phyloP scores from a whole-genome alignment of 2,888 invertebrate genomes.

The Neoaliturus tenellus region DNA sequence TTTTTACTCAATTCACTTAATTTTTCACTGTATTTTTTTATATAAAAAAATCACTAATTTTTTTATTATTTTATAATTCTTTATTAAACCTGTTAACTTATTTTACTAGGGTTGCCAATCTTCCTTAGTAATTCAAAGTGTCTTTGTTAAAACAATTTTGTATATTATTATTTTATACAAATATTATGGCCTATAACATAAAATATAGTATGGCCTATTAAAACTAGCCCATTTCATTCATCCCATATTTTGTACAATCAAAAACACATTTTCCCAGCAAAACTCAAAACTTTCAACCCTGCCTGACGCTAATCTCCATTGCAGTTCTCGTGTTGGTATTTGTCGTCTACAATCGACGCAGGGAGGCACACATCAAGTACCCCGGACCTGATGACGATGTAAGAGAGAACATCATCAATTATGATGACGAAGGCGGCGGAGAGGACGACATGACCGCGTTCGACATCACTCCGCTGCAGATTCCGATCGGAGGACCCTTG shows the following conservation, averaged over 20 bases:
- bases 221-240: too few relatives aligned
- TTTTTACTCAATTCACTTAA: constrained; percentile 27
- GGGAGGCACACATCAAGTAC: constrained; percentile 96
- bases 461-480: constrained; percentile 98
- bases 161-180: too few relatives aligned
- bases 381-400: constrained; percentile 99
- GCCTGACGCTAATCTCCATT: constrained; percentile 64
- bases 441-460: constrained; percentile 99
- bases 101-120: neutral
- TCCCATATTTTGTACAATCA: too few relatives aligned
- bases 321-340: constrained; percentile 96
- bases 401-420: constrained; percentile 98
- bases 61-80: too few relatives aligned
- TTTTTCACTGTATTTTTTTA: constrained; percentile 32
- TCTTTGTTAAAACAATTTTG: too few relatives aligned
- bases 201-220: too few relatives aligned
- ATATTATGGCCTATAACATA: too few relatives aligned
- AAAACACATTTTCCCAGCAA: too few relatives aligned
- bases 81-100: constrained; percentile 45
- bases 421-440: constrained; percentile 99
- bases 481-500: constrained; percentile 93
- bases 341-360: constrained; percentile 96
- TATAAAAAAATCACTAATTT: too few relatives aligned
- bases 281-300: too few relatives aligned
- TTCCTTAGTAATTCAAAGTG: too few relatives aligned